A percentile compares a stretch with the other conserved stretches of the same genome.
Evolutionary conservation across 2,113 vertebrate species (phyloP).

Genomic region (Pituophis catenifer): DNA sequence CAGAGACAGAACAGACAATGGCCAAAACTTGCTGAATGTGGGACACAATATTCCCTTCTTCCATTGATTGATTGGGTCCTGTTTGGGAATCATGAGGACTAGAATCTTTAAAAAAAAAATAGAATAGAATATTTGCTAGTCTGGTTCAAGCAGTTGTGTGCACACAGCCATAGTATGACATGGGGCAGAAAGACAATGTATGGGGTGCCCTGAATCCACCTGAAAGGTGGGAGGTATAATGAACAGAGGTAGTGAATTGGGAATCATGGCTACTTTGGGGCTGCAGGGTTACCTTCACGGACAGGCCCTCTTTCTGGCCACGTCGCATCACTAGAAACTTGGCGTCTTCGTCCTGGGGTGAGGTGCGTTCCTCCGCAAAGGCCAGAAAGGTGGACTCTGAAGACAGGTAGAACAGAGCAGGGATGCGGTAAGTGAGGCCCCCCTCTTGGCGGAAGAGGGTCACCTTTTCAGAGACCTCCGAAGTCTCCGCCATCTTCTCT

Average conservation of each 20-base stretch:
- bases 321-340: constrained; percentile 75
- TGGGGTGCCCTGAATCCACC: no score
- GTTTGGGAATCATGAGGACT: no score
- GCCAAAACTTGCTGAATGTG: no score
- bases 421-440: constrained; percentile 82
- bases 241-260: neutral
- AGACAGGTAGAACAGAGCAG: constrained; percentile 73
- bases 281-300: constrained; percentile 69
- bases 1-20: no score
- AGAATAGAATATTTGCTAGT: no score
- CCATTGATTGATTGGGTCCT: no score
- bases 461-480: neutral
- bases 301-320: constrained; percentile 62
- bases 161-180: no score
- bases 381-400: constrained; percentile 72
- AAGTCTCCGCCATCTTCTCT: constrained; percentile 11
- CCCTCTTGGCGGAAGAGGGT: constrained; percentile 75
- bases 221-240: neutral
- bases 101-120: no score
- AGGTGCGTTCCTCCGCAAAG: constrained; percentile 76
- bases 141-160: no score
- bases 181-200: no score
- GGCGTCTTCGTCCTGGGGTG: constrained; percentile 62
- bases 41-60: no score
- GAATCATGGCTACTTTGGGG: no score